Evolutionary conservation across 2,888 invertebrate genomes (phyloP), one percentile per base, ranked within the genome.

Genomic region (Pogonocherus hispidulus): DNA sequence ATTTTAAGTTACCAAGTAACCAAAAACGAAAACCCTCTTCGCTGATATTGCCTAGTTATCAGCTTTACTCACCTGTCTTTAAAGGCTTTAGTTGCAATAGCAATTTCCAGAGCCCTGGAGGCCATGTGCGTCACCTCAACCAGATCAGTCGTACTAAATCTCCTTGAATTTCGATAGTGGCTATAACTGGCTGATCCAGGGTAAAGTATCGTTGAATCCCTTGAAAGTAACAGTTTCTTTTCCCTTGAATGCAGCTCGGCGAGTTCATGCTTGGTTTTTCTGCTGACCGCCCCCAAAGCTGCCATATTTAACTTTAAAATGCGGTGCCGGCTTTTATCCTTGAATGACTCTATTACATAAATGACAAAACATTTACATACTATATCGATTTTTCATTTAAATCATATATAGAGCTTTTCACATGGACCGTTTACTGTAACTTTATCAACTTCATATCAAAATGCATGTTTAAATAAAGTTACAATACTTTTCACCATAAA

Each of bases 61-160:
- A n/a, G n/a, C n/a, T n/a, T n/a, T 19, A 60, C 73, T 76, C 78
- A 87, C 86, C 86, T 86, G 68, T 88, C 84, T 66, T 86, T 86
- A 65, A 87, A 87, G 44, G 86, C 83, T 74, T 86, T 85, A 0
- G 87, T 87, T 0, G 88, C 87, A 19, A 89, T 82, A 1, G 88
- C 86, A 71, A 89, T 87, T 72, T 88, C 87, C 72, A 89, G 75
- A 1, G 88, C 89, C 65, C 82, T 83, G 66, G 85, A 84, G 0
- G 87, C 86, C 0, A 87, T 77, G 19, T 83, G 82, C 72, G 86
- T 84, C 9, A 86, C 86, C 47, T 86, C 84, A 1, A 80, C 71
- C 52, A 86, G 72, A 71, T 86, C 86, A n/a, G 84, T 83, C 8
- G 80, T 78, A 18, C 82, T 78, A 51, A 81, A 82, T 2, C 83